These are phyloP conservation scores for Macrochelys suwanniensis DNA, from an alignment of 2,797 vertebrate genomes.

Conservation along the genomic window DNA sequence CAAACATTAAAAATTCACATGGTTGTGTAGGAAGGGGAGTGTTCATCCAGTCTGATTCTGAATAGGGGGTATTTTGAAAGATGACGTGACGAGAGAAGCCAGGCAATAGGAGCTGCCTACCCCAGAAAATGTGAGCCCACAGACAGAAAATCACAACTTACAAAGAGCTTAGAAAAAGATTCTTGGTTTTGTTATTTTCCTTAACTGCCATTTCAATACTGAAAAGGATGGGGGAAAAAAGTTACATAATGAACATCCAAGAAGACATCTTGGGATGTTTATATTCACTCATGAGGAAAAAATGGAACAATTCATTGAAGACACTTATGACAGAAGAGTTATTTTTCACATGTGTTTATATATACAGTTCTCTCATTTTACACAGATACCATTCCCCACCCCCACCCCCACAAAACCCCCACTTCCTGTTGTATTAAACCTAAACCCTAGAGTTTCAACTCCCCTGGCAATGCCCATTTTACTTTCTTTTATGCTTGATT, in stretches of 20 bases:
- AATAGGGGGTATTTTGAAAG: slow-evolving; percentile 66
- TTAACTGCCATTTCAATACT: slow-evolving; percentile 45
- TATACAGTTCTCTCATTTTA: not conserved
- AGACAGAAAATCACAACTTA: slow-evolving; percentile 45
- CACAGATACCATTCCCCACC: not conserved
- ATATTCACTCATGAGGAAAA: slow-evolving; percentile 33
- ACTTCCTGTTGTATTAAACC: not conserved
- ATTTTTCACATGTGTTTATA: not conserved
- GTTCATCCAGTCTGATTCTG: slow-evolving; percentile 49
- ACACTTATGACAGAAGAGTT: not conserved
- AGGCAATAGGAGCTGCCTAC: slow-evolving; percentile 22
- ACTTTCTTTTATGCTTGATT: not conserved
- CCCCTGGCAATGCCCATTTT: not conserved
- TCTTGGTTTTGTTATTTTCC: slow-evolving; percentile 53
- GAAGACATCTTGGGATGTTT: slow-evolving; percentile 48
- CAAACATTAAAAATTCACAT: slow-evolving; percentile 71
- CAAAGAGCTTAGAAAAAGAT: slow-evolving; percentile 53
- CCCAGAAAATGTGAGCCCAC: not conserved
- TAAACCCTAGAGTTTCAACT: not conserved
- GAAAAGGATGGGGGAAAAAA: slow-evolving; percentile 28
- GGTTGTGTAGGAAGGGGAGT: slow-evolving; percentile 33
- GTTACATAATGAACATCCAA: slow-evolving; percentile 1
- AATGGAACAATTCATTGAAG: not conserved
- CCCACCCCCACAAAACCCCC: not conserved
- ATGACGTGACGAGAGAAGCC: slow-evolving; percentile 56